Evolutionary conservation across 1,140 invertebrate genomes (phyloP), one percentile per base, ranked within the genome.

Genomic region (Caenorhabditis briggsae): DNA sequence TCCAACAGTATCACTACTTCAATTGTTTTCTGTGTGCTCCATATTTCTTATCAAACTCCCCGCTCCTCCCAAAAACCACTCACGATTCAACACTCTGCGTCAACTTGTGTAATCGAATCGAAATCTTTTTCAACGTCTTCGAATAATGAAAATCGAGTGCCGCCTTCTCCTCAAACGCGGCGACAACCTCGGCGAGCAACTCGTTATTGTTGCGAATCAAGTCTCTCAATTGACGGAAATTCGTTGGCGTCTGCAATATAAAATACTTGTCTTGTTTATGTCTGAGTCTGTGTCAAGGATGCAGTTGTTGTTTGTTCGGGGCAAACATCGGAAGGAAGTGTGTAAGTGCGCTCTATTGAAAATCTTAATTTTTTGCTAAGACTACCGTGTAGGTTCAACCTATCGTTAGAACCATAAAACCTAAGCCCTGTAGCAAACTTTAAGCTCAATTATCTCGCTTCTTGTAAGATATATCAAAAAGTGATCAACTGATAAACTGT

Each of bases 141-240:
- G 88, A 85, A 74, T 89, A 89, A 46, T 88, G 82, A 82, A 86
- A 83, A 55, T 89, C 87, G 43, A 89, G 88, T 20, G 88, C 82
- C 2, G 82, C 82, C 53, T 84, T 87, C 53, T 89, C 88, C 53
- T 89, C 88, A 25, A 89, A 89, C 9, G 87, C 85, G 16, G 50
- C 50, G 2, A 89, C 89, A 14, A 89, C 74, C 65, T 89, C 88
- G 2, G 86, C 33, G 12, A 89, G 53, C 23, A 82, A 48, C 43
- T 89, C 88, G 56, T 89, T 88, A 86, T 89, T 89, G 59, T 86
- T 82, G 33, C 53, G 53, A 50, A 89, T 85, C 33, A 84, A 5
- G 7, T 89, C 56, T 50, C 78, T 20, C 70, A 89, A 59, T 82
- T 88, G 86, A 41, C 59, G 61, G 78, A 88, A 88, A 46, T 83